Percentiles rank a stretch among this genome's conserved stretches.
These are phyloP conservation scores for Sorex araneus DNA, from an alignment of 2,113 vertebrate species.

Conservation along the genomic window DNA sequence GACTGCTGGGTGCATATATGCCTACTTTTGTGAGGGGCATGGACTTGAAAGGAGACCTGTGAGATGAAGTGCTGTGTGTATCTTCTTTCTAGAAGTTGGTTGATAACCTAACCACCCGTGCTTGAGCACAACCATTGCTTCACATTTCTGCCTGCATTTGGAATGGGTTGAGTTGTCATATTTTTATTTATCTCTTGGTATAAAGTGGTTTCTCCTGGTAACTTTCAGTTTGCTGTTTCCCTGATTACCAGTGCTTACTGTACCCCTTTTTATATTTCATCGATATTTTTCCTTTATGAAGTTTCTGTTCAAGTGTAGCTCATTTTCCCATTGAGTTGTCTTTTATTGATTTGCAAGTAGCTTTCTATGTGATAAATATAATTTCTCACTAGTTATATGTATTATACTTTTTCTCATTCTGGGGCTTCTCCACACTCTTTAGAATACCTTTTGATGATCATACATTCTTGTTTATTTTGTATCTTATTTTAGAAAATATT, in stretches of 20 bases:
- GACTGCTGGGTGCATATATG: neutral
- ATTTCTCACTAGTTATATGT: constrained; percentile 33
- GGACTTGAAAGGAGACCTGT: neutral
- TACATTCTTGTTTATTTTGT: neutral
- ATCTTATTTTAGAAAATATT: constrained; percentile 29
- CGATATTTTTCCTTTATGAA: constrained; percentile 35
- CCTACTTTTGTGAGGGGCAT: neutral
- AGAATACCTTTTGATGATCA: neutral
- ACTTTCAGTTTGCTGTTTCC: neutral
- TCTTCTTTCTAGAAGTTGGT: neutral
- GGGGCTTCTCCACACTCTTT: neutral
- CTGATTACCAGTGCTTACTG: neutral
- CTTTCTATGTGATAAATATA: neutral
- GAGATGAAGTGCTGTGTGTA: neutral
- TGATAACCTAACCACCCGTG: neutral
- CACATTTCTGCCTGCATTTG: neutral
- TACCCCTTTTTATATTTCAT: constrained; percentile 6
- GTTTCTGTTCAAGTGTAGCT: neutral
- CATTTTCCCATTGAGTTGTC: neutral
- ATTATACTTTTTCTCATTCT: neutral
- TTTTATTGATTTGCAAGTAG: neutral
- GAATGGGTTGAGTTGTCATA: neutral
- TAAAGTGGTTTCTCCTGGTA: neutral
- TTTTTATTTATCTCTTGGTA: constrained; percentile 10
- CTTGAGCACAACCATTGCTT: neutral